phyloP scores from a whole-genome alignment of 1,140 invertebrate genomes.

The Hylaeus volcanicus region DNA sequence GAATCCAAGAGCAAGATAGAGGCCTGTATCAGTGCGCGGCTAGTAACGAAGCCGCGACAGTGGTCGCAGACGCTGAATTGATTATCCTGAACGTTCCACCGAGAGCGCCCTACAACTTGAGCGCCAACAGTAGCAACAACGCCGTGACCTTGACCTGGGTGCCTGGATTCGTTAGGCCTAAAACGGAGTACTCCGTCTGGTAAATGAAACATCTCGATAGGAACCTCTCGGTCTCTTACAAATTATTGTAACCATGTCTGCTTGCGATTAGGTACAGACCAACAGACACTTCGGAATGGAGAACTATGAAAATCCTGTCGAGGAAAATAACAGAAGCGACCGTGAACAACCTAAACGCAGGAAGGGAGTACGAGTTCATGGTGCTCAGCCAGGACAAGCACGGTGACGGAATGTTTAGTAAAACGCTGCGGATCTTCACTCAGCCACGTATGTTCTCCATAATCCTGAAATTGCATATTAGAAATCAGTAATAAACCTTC shows the following conservation, averaged over 20 bases:
- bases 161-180: conserved; percentile 90
- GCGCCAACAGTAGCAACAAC: conserved; percentile 87
- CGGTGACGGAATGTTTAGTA: conserved; percentile 95
- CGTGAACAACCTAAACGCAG: conserved; percentile 88
- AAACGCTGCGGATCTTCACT: conserved; percentile 89
- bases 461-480: no score
- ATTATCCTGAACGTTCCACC: conserved; percentile 93
- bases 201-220: conserved; percentile 75
- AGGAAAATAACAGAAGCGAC: conserved; percentile 89
- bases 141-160: conserved; percentile 92
- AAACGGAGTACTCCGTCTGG: conserved; percentile 93
- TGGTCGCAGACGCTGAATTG: conserved; percentile 92
- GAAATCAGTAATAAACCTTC: no score
- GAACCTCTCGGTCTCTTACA: no score
- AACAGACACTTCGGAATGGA: conserved; percentile 88
- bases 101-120: conserved; percentile 94
- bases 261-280: conserved; percentile 82
- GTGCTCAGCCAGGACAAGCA: conserved; percentile 92
- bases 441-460: conserved; percentile 76
- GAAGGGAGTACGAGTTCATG: conserved; percentile 93
- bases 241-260: neutral
- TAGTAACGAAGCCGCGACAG: conserved; percentile 94
- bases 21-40: conserved; percentile 95
- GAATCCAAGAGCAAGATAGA: conserved; percentile 92
- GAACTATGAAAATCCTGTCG: conserved; percentile 85